Evolutionary conservation across 1,140 invertebrate species (phyloP), one percentile per base, ranked within the genome.

Genomic region (Apis laboriosa): DNA sequence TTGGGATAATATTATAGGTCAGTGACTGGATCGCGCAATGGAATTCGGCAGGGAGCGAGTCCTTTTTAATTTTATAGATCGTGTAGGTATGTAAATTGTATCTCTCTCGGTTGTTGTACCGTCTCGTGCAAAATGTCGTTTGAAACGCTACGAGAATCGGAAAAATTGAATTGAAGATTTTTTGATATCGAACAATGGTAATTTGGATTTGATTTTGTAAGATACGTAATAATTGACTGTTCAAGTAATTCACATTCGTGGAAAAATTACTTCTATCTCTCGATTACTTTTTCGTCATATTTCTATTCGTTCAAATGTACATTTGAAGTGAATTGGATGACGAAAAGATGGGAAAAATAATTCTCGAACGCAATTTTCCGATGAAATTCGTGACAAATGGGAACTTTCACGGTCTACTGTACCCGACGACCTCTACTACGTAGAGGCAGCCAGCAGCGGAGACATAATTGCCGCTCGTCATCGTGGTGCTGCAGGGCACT

Each of bases 391-490:
- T 49, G 43, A 55, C 28, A 34, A 9, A 74, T 66, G 56, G 72
- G 51, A 89, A 92, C 90, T 91, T 91, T 90, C 87, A 86, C 87
- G 82, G 76, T 85, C 81, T 87, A 90, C 89, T 92, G 89, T 92
- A 91, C 89, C 83, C 86, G 90, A 89, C 89, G 91, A 92, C 91
- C 90, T 91, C 86, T 91, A 85, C 0, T 85, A 86, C 89, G 88
- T 43, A 43, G 34, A 87, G 87, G 90, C 90, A 89, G 87, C 24
- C 24, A 24, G 89, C 88, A 85, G 89, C 86, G 92, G 91, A 91
- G 92, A 93, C 92, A 91, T 93, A 93, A 93, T 93, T 93, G 92
- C 91, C 88, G 91, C 90, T 90, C 89, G 90, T 93, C 93, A 93
- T 93, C 92, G 90, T 88, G 89, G 84, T 88, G 86, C 88, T 64